These are phyloP conservation scores for Drosophila truncata DNA, from an alignment of 1,140 invertebrate species.

Conservation along the genomic window DNA sequence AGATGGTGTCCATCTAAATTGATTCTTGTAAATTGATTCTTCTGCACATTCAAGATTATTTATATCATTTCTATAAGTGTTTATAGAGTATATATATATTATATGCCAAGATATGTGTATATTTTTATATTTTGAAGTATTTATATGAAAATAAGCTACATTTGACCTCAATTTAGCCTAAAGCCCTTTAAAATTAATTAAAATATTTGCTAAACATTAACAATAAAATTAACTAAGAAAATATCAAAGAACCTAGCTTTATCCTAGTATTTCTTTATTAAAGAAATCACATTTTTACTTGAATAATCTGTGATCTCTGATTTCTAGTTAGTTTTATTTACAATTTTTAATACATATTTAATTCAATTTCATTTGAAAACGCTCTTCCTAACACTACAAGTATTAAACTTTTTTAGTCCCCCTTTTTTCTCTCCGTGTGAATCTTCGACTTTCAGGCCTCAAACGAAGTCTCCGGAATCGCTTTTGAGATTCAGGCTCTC, in stretches of 20 bases:
- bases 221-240: not conserved
- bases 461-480: constrained; percentile 33
- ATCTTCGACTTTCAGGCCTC: constrained; percentile 24
- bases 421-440: constrained; percentile 18
- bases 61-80: not conserved
- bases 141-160: not conserved
- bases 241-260: not conserved
- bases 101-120: no score
- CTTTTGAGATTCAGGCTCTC: constrained; percentile 36
- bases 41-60: not conserved
- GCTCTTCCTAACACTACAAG: no score
- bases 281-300: no score
- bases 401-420: no score
- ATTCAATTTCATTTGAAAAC: no score
- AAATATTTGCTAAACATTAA: not conserved
- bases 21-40: not conserved
- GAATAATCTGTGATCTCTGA: no score
- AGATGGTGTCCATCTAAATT: no score
- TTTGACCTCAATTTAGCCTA: not conserved
- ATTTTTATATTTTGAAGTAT: not conserved
- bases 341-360: no score
- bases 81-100: not conserved
- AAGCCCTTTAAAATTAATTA: not conserved
- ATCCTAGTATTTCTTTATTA: not conserved
- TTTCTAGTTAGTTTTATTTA: no score